These are phyloP conservation scores for Lontra canadensis DNA, from an alignment of 2,113 vertebrate species.

Conservation along the genomic window DNA sequence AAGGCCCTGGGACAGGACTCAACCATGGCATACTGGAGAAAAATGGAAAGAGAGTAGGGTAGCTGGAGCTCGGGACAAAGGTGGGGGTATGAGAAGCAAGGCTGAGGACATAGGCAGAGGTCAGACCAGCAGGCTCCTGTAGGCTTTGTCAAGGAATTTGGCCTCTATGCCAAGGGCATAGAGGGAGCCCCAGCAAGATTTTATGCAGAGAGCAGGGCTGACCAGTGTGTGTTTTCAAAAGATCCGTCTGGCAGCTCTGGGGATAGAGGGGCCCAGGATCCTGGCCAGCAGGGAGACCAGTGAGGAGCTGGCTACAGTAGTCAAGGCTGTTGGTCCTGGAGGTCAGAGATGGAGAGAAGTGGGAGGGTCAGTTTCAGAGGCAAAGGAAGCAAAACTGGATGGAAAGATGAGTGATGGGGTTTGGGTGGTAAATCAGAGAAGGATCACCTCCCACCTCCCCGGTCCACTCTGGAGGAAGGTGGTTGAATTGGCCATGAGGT, in stretches of 20 bases:
- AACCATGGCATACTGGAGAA: neutral
- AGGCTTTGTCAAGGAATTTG: neutral
- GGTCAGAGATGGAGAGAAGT: neutral
- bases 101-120: neutral
- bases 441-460: neutral
- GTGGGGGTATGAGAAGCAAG: neutral
- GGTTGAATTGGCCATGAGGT: fast-evolving
- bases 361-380: fast-evolving
- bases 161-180: too few relatives aligned
- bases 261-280: neutral
- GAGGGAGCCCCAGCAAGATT: neutral
- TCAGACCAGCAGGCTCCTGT: neutral
- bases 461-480: neutral
- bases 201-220: neutral
- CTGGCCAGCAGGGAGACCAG: neutral
- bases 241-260: neutral
- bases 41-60: neutral
- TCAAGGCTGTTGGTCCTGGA: fast-evolving
- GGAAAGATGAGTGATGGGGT: neutral
- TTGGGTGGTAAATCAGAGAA: neutral
- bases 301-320: neutral
- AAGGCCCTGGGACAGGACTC: neutral
- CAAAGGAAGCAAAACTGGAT: neutral
- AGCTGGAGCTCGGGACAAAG: neutral
- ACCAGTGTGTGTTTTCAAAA: neutral